Conservation (phyloP, 2,888 invertebrate genomes). For the Philereme vetulata region DNA sequence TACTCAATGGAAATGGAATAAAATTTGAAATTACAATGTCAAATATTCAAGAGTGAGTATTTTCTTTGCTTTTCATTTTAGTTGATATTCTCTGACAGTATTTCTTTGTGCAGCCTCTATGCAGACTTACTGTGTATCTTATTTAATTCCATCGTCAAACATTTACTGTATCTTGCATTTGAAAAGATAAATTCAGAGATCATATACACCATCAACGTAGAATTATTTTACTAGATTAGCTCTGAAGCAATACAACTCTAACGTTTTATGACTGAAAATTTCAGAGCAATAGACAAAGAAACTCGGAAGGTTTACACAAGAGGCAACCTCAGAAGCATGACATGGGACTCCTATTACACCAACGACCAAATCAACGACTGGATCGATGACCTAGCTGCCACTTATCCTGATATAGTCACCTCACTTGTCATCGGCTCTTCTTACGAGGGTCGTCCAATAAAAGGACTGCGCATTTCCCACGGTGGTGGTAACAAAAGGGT, state of each 20-base stretch:
- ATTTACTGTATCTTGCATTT: too few relatives aligned
- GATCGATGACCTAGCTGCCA: slow-evolving; percentile 74
- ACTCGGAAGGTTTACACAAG: slow-evolving; percentile 47
- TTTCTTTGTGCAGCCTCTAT: background rate
- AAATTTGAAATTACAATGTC: slow-evolving; percentile 59
- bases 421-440: slow-evolving; percentile 62
- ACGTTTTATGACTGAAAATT: slow-evolving; percentile 4
- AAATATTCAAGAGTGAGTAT: slow-evolving; percentile 73
- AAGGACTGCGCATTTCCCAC: slow-evolving; percentile 68
- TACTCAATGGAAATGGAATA: slow-evolving; percentile 56
- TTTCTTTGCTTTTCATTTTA: slow-evolving; percentile 17
- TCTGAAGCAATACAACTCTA: too few relatives aligned
- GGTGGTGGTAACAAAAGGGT: slow-evolving; percentile 53
- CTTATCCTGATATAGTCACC: slow-evolving; percentile 74
- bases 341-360: slow-evolving; percentile 84
- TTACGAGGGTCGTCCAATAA: slow-evolving; percentile 69
- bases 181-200: too few relatives aligned
- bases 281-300: slow-evolving; percentile 75
- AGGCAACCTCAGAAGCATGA: slow-evolving; percentile 43
- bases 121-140: background rate
- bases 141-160: too few relatives aligned
- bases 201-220: too few relatives aligned
- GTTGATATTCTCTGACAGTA: slow-evolving; percentile 3
- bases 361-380: slow-evolving; percentile 84
- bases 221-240: too few relatives aligned